Base-by-base conservation (phyloP, 2,888 invertebrate genomes). In the Stegophylla sp. region DNA sequence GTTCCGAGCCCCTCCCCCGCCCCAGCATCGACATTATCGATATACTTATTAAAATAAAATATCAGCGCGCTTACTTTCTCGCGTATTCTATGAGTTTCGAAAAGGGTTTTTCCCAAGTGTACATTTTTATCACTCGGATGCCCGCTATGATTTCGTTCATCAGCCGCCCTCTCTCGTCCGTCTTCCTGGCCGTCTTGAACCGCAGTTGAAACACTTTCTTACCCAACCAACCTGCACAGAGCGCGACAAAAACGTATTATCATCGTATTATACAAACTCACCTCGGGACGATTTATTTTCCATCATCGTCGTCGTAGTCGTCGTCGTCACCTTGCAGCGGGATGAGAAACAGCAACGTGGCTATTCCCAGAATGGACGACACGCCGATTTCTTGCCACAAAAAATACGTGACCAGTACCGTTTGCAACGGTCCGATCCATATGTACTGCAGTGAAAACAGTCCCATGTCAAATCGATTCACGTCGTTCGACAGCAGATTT, bases 141-240 rank as follows among this genome's bases (percentile, higher is more conserved):
- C 96, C 97, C 82, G 91, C 91, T 83, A 98, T 93, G 84, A 98
- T 92, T 89, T 98, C 98, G 86, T 94, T 95, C 96, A 98, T 97
- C 72, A 97, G 89, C 74, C 95, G 91, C 61, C 98, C 94, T 83
- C 98, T 13, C 5, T 15, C 15, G n/a, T 51, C 51, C 13, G 51
- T 51, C 51, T 17, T 51, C 15, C 15, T 15, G 51, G 51, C 51
- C 15, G 15, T 51, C 51, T 51, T 51, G 17, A n/a, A 51, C 51
- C n/a, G 51, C 0, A 15, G 51, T 51, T 17, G 15, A 17, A 17
- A 51, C 3, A 51, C n/a, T 17, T 17, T 17, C 17, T 51, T 51
- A 17, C 51, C 51, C 51, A 51, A 51, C 51, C 51, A 51, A 51
- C 51, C 51, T 51, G 51, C 15, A 51, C 13, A n/a, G 15, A 51